Evolutionary conservation across 2,888 invertebrate species (phyloP).

Genomic region (Metacarcinus magister): DNA sequence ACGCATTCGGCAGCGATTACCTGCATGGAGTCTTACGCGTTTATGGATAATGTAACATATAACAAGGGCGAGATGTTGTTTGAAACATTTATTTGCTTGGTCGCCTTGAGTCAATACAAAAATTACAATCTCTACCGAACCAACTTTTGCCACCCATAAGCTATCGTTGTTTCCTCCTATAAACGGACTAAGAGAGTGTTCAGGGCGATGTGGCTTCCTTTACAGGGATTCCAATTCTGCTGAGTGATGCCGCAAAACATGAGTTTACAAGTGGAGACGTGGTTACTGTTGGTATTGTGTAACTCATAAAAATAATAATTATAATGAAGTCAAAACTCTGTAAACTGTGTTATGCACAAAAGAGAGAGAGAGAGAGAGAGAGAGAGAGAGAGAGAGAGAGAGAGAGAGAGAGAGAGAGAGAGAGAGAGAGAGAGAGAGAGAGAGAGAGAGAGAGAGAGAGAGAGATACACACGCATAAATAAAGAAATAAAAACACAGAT

Average conservation of each 20-base stretch:
- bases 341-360: background rate
- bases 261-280: background rate
- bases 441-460: background rate
- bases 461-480: background rate
- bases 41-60: background rate
- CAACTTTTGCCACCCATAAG: too few species aligned
- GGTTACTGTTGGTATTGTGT: background rate
- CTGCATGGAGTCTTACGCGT: background rate
- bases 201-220: too few species aligned
- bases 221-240: too few species aligned
- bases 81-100: background rate
- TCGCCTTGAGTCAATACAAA: too few species aligned
- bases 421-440: background rate
- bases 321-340: background rate
- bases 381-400: background rate
- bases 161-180: too few species aligned
- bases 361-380: too few species aligned
- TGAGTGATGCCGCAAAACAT: too few species aligned
- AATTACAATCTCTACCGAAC: too few species aligned
- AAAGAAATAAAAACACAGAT: too few species aligned
- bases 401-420: conserved; percentile 2
- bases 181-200: too few species aligned
- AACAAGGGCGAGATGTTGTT: background rate
- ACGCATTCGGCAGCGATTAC: background rate
- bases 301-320: background rate